Base-by-base conservation (phyloP, 1,140 invertebrate genomes). In the Papilio helenus region DNA sequence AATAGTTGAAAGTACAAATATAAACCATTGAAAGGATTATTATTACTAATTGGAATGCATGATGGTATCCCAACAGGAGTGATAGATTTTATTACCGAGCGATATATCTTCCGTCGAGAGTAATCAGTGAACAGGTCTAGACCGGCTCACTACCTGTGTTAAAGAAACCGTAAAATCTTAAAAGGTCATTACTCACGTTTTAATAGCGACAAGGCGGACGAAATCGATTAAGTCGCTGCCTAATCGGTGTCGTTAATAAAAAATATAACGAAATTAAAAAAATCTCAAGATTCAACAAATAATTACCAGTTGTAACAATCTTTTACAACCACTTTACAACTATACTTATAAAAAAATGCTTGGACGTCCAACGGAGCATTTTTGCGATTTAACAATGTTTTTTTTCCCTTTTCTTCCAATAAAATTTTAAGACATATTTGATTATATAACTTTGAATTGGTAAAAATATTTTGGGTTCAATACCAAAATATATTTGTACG, bases 161-260 rank as follows among this genome's bases (percentile, higher is more conserved):
- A 49, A 26, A 74, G 72, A 74, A 74, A 74, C 39, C 72, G 72
- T 74, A 51, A 74, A 74, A 23, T 74, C 23, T 74, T 74, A 74
- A 74, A 74, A 29, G 44, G 14, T 49, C 72, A 46, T 46, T 49
- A 49, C 26, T 74, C 72, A 74, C 23, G 23, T 49, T 74, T 74
- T 74, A 74, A 51, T 74, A 74, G 44, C 72, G 44, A 46, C 72
- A 51, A 49, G 72, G 23, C 44, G 42, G 46, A 49, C 42, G 14
- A 74, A 49, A 49, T 74, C 72, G 72, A 74, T 74, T 74, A 74
- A 74, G 44, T 74, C 23, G 26, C 72, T 49, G 72, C 42, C 42
- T 74, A 74, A 74, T 74, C 72, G 72, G 44, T 74, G 46, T 74
- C 46, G 72, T 26, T 74, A 74, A 49, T 49, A 74, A 49, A 74